Base-by-base conservation (phyloP, 2,797 vertebrate genomes). In the Pelodytes ibericus region DNA sequence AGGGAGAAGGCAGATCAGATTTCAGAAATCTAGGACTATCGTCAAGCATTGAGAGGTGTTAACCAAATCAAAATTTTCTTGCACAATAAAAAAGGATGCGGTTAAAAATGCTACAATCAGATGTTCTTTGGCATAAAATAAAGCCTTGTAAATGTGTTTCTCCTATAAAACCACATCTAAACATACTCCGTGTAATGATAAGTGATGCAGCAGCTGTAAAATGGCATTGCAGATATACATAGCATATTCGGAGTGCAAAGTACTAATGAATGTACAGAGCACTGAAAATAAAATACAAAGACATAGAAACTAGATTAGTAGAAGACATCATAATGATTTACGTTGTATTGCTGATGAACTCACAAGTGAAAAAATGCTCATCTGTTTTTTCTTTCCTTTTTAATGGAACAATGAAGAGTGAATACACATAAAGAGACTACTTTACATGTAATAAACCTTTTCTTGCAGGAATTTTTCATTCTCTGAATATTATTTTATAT, bases 181-280 rank as follows among this genome's bases (percentile, higher is more conserved):
- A 53, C n/a, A 22, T 20, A 16, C 5, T 20, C 49, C 49, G 20
- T 53, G 20, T 53, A 53, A 53, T 53, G 49, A 53, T 24, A 53
- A 53, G 49, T 53, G 49, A 24, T n/a, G 49, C 49, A 53, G 49
- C 49, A 53, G 49, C 49, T 53, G 49, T 53, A 53, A 53, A 53
- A 53, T 53, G 11, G 49, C 49, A 22, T 24, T 22, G n/a, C 49
- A 24, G 49, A 53, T 53, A 53, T 20, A 24, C 49, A 53, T 24
- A 22, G 22, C 49, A 53, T 53, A 6, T n/a, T 53, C 49, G 22
- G 20, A 24, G 49, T 53, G 49, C 49, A 53, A 53, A 53, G 49
- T 24, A 53, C 49, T 53, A 53, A 53, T 53, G 49, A 53, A n/a
- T 53, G n/a, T 53, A 53, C 49, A 53, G 22, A 7, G 49, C 49